These are phyloP conservation scores for Eupithecia inturbata DNA, from an alignment of 2,888 invertebrate genomes.

Conservation along the genomic window DNA sequence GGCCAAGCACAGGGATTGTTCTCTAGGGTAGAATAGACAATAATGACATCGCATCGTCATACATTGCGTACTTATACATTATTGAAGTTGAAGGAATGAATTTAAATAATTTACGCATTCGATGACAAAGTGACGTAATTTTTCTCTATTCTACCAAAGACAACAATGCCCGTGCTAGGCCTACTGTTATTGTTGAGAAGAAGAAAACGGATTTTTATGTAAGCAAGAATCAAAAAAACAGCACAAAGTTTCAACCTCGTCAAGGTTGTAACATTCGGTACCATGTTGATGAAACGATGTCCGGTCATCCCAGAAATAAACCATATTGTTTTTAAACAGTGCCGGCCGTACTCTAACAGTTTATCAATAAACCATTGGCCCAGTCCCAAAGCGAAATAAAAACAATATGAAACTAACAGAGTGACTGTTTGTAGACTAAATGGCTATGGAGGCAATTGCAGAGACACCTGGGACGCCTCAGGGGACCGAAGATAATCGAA, in stretches of 20 bases:
- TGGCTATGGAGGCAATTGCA: constrained; percentile 28
- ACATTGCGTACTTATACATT: too few relatives aligned
- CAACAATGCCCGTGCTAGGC: too few relatives aligned
- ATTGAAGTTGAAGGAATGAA: too few relatives aligned
- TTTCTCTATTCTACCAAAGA: too few relatives aligned
- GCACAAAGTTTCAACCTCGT: background rate
- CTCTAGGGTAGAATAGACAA: too few relatives aligned
- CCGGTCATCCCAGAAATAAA: background rate
- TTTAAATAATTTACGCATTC: too few relatives aligned
- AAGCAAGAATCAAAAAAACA: too few relatives aligned
- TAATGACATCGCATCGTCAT: too few relatives aligned
- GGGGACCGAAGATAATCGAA: constrained; percentile 30
- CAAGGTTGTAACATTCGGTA: background rate
- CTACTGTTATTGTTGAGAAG: too few relatives aligned
- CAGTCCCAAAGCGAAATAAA: constrained; percentile 25
- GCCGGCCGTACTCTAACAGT: background rate
- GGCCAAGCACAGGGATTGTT: too few relatives aligned
- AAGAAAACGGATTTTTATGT: too few relatives aligned
- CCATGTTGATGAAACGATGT: background rate
- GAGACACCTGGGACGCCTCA: constrained; percentile 29
- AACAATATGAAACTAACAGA: constrained; percentile 30
- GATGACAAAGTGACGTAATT: too few relatives aligned
- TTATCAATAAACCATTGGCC: constrained; percentile 17
- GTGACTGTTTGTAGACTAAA: constrained; percentile 33
- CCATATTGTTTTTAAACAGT: constrained; percentile 5